Evolutionary conservation across 1,140 invertebrate genomes (phyloP).

Genomic region (Neuroterus valhalla): DNA sequence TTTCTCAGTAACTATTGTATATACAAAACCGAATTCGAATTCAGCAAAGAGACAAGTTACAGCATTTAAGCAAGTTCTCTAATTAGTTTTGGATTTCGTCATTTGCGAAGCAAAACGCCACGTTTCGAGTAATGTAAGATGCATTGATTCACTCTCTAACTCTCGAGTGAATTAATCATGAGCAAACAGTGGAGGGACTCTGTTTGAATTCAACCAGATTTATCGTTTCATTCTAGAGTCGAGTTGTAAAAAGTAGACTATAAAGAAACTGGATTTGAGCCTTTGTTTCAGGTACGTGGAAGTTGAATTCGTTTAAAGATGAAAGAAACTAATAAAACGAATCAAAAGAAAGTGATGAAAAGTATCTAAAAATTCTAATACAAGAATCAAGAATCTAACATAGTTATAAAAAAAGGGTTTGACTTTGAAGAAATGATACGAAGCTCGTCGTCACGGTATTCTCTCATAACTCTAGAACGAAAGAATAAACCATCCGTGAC

Average conservation of each 20-base stretch:
- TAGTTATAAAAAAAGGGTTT: slow-evolving; percentile 35
- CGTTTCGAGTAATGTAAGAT: slow-evolving; percentile 33
- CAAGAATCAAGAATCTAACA: slow-evolving; percentile 32
- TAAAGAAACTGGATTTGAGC: slow-evolving; percentile 29
- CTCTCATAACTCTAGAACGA: slow-evolving; percentile 30
- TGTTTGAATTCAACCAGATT: slow-evolving; percentile 44
- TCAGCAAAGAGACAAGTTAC: background rate
- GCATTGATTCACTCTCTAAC: slow-evolving; percentile 32
- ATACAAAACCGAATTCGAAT: slow-evolving; percentile 19
- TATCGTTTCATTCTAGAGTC: slow-evolving; percentile 53
- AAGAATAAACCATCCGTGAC: slow-evolving; percentile 25
- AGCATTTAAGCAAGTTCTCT: too few relatives aligned
- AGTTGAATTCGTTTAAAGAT: slow-evolving; percentile 25
- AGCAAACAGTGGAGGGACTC: slow-evolving; percentile 58
- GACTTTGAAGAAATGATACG: slow-evolving; percentile 5
- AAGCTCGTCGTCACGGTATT: slow-evolving; percentile 29
- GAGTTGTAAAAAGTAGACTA: slow-evolving; percentile 15
- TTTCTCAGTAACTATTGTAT: slow-evolving; percentile 5
- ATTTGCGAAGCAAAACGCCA: slow-evolving; percentile 48
- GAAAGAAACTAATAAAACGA: slow-evolving; percentile 34
- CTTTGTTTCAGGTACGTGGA: slow-evolving; percentile 29
- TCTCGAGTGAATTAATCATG: slow-evolving; percentile 44
- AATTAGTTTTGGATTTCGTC: background rate
- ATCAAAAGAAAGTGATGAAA: slow-evolving; percentile 26
- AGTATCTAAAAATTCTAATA: slow-evolving; percentile 20